Evolutionary conservation across 2,113 vertebrate species (phyloP), one percentile per base, ranked within the genome.

Genomic region (Tupaia tana): DNA sequence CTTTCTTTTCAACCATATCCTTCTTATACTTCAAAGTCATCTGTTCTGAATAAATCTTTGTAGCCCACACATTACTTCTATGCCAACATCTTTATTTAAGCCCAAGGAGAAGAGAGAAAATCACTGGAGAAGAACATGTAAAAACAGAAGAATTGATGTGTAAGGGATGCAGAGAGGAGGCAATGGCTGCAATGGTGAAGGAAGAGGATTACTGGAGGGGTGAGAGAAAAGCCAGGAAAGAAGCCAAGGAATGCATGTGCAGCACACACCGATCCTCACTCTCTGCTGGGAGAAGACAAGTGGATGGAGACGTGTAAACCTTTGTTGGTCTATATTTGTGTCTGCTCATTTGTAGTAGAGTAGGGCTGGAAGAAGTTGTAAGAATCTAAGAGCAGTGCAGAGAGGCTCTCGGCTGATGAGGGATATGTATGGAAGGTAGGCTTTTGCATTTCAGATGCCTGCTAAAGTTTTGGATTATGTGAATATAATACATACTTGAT

Each of bases 381-480:
- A 58, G 77, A 81, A 22, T 87, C 43, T 67, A 87, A 77, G 58
- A 85, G 78, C 16, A 78, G 19, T 88, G 13, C 13, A 61, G 10
- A 59, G n/a, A 19, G 16, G 8, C 7, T 6, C 73, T 74, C 19
- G 14, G 19, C 19, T 52, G 69, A 43, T 31, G 27, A 66, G 64
- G 14, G 59, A 31, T 16, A 52, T 24, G 27, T 31, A 58, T 7
- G 2, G 25, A 75, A 89, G 66, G 24, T 15, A 67, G 31, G 25
- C 11, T 11, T 86, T 73, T 24, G 34, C 52, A 70, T 74, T 79
- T 75, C 66, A 19, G 19, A 25, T 6, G 52, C 24, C 27, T 91
- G 61, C 63, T 94, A 63, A 83, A 74, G 2, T 86, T 86, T 73
- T 80, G 79, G 93, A 69, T 82, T 92, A 66, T 86, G 12, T 83